Conservation (phyloP, 1,140 invertebrate species). For the Drosophila persimilis region DNA sequence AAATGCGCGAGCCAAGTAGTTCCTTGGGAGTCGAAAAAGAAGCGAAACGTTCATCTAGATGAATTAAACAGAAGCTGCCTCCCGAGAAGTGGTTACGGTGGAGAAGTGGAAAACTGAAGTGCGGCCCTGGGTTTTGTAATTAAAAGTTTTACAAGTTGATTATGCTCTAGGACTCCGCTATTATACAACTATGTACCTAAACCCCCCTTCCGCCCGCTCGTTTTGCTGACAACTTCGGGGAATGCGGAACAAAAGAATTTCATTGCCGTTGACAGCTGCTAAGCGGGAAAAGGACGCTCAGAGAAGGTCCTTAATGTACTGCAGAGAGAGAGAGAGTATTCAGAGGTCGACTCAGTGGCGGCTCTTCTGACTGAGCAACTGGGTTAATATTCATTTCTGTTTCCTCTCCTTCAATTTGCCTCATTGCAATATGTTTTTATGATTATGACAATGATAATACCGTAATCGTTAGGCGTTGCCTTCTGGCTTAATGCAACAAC, state of each 20-base stretch:
- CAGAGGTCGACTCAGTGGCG: no score
- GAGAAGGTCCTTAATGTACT: no score
- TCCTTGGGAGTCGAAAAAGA: conserved; percentile 45
- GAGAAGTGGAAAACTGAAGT: conserved; percentile 3
- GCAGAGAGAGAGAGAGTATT: no score
- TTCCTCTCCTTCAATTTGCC: no score
- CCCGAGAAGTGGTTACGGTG: conserved; percentile 1
- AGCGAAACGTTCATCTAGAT: conserved; percentile 46
- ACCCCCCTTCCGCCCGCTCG: no score
- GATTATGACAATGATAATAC: conserved; percentile 76
- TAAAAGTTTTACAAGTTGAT: conserved; percentile 76
- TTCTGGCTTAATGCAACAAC: conserved; percentile 68
- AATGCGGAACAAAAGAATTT: no score
- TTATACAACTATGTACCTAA: no score
- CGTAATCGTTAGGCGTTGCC: conserved; percentile 43
- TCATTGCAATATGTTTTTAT: conserved; percentile 58
- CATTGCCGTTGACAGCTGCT: no score
- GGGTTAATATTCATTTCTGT: no score
- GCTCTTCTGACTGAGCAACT: no score
- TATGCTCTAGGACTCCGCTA: conserved; percentile 29
- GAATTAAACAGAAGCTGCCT: conserved; percentile 60
- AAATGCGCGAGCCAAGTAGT: conserved; percentile 64
- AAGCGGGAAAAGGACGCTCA: no score
- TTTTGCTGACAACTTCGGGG: no score
- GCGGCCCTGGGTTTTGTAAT: conserved; percentile 55